Evolutionary conservation across 2,113 vertebrate genomes (phyloP).

Genomic region (Vireo altiloquus): DNA sequence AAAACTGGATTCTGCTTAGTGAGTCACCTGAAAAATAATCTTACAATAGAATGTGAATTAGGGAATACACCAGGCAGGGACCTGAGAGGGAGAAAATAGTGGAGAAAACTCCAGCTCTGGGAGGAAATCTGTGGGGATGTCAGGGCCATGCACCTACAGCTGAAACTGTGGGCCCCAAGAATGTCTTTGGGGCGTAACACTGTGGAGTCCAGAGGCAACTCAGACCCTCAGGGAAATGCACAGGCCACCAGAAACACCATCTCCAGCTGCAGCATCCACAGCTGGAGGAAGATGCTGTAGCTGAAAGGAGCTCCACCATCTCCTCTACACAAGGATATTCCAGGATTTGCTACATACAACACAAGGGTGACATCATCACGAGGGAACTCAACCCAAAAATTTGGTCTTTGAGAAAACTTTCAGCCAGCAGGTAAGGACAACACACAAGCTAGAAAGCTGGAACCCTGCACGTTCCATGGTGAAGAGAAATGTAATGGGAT

Average conservation of each 20-base stretch:
- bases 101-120: not conserved
- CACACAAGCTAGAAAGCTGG: not conserved
- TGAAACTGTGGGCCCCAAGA: not conserved
- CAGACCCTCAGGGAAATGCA: not conserved
- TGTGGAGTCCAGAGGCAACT: not conserved
- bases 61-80: not conserved
- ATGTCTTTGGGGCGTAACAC: not conserved
- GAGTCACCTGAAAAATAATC: not conserved
- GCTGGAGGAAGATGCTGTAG: not conserved
- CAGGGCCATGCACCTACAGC: not conserved
- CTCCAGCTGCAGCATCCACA: not conserved
- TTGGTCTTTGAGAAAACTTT: not conserved
- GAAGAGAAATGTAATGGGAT: not conserved
- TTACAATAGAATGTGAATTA: not conserved
- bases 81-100: not conserved
- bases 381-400: not conserved
- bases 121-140: not conserved
- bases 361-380: not conserved
- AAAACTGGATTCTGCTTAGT: not conserved
- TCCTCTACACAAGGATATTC: not conserved
- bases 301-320: not conserved
- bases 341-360: not conserved
- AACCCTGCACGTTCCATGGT: not conserved
- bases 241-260: not conserved
- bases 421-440: not conserved